phyloP scores from a whole-genome alignment of 2,888 invertebrate genomes.

The Clunio marinus region DNA sequence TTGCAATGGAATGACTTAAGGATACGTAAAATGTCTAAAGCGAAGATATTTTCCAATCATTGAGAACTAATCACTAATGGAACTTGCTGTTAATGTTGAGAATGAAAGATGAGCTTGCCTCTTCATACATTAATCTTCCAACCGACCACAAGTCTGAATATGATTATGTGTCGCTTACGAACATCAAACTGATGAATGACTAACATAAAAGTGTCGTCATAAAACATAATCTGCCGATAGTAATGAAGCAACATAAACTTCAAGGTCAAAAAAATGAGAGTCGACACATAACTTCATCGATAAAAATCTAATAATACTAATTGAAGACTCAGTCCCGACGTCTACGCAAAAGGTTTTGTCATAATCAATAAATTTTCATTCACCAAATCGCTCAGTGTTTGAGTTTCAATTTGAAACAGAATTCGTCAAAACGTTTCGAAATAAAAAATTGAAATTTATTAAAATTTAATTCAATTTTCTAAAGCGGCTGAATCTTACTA shows the following conservation, averaged over 20 bases:
- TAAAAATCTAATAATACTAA: constrained; percentile 12
- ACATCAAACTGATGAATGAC: too few relatives aligned
- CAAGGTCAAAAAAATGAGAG: background rate
- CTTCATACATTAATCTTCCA: too few relatives aligned
- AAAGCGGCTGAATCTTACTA: background rate
- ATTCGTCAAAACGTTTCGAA: background rate
- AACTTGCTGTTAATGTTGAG: too few relatives aligned
- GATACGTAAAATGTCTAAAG: too few relatives aligned
- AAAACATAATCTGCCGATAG: constrained; percentile 2
- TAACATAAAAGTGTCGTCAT: background rate
- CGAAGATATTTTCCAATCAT: too few relatives aligned
- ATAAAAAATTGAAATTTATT: constrained; percentile 2
- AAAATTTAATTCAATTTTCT: background rate
- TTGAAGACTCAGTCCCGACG: background rate
- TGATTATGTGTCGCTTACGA: too few relatives aligned
- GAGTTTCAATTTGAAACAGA: constrained; percentile 3
- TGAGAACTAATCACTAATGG: too few relatives aligned
- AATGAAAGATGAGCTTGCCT: too few relatives aligned
- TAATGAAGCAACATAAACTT: background rate
- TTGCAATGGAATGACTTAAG: too few relatives aligned
- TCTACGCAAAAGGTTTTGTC: background rate
- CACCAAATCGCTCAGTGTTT: background rate
- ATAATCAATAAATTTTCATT: constrained; percentile 1
- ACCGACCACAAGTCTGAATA: too few relatives aligned
- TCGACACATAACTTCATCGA: background rate